These are phyloP conservation scores for Hedya salicella DNA, from an alignment of 2,888 invertebrate genomes.

Conservation along the genomic window DNA sequence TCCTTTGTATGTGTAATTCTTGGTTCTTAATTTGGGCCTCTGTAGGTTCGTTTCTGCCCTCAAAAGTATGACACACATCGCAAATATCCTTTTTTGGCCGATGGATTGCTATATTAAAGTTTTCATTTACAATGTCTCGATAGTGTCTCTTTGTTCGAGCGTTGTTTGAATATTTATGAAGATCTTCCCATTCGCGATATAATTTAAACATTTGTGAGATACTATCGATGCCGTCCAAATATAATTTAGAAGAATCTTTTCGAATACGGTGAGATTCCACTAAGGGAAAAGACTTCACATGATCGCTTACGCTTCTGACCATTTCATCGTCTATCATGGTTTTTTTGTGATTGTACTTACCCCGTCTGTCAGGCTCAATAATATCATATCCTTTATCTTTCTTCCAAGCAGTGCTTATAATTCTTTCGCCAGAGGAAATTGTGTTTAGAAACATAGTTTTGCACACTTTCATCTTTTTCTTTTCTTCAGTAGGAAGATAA, in stretches of 20 bases:
- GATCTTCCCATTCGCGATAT: neutral
- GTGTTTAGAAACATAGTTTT: constrained; percentile 11
- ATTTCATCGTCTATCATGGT: neutral
- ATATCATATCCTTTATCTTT: neutral
- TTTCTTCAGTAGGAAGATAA: no score
- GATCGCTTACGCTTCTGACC: neutral
- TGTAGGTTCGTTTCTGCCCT: neutral
- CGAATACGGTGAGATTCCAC: constrained; percentile 3
- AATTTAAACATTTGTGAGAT: neutral
- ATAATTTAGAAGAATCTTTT: neutral
- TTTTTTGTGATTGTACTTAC: neutral
- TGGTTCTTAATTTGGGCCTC: neutral
- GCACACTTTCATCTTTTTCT: constrained; percentile 1
- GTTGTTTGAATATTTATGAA: neutral
- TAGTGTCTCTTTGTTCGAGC: neutral
- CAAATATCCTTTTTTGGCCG: constrained; percentile 4
- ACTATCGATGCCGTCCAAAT: neutral
- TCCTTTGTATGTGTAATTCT: neutral
- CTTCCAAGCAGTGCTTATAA: neutral
- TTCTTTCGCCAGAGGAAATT: neutral
- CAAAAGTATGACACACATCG: neutral
- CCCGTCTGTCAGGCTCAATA: neutral
- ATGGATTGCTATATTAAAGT: neutral
- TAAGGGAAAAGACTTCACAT: neutral
- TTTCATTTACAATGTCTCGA: neutral